A percentile compares a stretch with the other conserved stretches of the same genome.
These are phyloP conservation scores for Periophthalmus modestus DNA, from an alignment of 2,113 vertebrate genomes.

Conservation along the genomic window DNA sequence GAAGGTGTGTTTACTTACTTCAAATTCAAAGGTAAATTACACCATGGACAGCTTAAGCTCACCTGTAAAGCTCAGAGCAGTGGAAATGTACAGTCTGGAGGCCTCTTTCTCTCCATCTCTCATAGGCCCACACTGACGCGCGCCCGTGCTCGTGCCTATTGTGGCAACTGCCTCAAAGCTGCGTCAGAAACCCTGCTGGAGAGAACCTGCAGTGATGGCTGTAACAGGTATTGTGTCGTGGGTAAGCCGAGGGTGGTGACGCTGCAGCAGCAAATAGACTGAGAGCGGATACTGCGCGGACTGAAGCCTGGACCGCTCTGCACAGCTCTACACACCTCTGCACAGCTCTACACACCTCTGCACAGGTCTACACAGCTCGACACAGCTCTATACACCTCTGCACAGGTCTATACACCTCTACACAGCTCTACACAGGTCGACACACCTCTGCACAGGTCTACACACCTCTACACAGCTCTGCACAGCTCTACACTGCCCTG, in stretches of 20 bases:
- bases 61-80: neutral
- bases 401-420: too few species aligned
- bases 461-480: too few species aligned
- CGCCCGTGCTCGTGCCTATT: constrained; percentile 1
- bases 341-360: too few species aligned
- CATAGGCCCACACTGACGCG: neutral
- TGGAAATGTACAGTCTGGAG: constrained; percentile 22
- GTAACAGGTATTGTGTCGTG: constrained; percentile 20
- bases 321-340: neutral
- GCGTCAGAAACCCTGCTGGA: constrained; percentile 23
- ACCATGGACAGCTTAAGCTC: neutral
- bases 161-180: constrained; percentile 26
- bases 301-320: neutral
- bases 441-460: too few species aligned
- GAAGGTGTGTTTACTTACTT: too few species aligned
- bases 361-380: too few species aligned
- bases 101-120: neutral
- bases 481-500: too few species aligned
- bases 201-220: neutral
- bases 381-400: too few species aligned
- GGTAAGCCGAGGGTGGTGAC: constrained; percentile 18
- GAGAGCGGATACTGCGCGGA: neutral
- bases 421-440: too few species aligned
- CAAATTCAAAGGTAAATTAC: too few species aligned
- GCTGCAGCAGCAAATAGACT: constrained; percentile 7